Percentiles rank a stretch among this genome's conserved stretches.
Evolutionary conservation across 2,113 vertebrate genomes (phyloP).

Genomic region (Lasiurus cinereus): DNA sequence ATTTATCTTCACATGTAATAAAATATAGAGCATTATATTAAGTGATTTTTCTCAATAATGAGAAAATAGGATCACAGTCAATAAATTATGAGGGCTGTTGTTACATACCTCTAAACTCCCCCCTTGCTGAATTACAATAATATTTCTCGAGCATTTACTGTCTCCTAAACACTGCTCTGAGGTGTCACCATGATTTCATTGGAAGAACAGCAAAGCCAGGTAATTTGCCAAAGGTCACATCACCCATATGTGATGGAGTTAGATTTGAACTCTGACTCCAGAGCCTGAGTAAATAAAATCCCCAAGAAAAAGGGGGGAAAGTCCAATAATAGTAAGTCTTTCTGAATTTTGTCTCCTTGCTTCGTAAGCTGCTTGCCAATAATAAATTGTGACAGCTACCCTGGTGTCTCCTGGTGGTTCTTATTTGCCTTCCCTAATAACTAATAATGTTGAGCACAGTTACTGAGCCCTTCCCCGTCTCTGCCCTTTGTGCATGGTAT

Average conservation of each 20-base stretch:
- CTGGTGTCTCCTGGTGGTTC: neutral
- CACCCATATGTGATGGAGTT: neutral
- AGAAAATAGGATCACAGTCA: neutral
- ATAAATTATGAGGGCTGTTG: neutral
- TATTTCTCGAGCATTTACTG: neutral
- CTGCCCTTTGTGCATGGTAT: no score
- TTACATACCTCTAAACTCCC: neutral
- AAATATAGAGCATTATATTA: neutral
- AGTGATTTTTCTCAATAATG: neutral
- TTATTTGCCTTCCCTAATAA: neutral
- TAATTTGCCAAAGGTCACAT: neutral
- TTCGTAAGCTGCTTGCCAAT: neutral
- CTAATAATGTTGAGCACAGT: neutral
- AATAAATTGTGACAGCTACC: neutral
- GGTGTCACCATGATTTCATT: neutral
- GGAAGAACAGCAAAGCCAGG: neutral
- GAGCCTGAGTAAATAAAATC: neutral
- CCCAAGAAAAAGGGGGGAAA: neutral
- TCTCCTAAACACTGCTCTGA: neutral
- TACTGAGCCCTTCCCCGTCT: neutral
- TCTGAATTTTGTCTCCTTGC: conserved; percentile 43
- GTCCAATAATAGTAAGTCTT: neutral
- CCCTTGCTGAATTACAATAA: neutral
- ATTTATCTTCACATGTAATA: neutral
- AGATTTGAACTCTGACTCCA: neutral